Conservation (phyloP, 64 coral and sea anemone species). For the Montipora sp. region DNA sequence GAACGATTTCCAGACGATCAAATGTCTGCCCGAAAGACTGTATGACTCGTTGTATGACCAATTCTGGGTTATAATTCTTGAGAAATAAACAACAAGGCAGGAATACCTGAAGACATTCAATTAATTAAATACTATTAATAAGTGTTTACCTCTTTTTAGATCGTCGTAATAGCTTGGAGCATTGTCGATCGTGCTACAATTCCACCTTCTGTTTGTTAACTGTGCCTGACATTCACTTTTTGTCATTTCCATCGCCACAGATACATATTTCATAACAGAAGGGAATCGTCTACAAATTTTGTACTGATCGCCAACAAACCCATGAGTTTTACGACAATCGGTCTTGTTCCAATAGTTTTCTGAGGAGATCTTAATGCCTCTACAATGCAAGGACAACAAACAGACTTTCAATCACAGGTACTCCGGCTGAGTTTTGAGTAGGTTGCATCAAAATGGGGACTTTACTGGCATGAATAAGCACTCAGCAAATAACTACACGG, state of each 20-base stretch:
- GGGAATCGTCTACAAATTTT: conserved; percentile 67
- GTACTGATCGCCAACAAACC: conserved; percentile 70
- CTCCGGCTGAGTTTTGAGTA: not conserved
- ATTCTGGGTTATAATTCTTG: not conserved
- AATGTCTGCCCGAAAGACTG: not conserved
- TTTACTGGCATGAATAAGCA: not conserved
- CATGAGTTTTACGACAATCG: conserved; percentile 58
- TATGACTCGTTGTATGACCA: not conserved
- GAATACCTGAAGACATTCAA: conserved; percentile 11
- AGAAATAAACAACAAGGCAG: not conserved
- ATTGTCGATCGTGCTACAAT: conserved; percentile 62
- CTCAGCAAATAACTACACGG: not conserved
- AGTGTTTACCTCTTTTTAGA: conserved; percentile 64
- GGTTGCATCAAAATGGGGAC: not conserved
- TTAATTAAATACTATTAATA: not conserved
- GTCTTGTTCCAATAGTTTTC: conserved; percentile 63
- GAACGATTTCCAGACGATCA: conserved; percentile 24
- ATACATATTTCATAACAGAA: conserved; percentile 80
- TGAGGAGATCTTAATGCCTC: conserved; percentile 47
- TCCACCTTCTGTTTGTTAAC: conserved; percentile 72
- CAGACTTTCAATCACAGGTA: not conserved
- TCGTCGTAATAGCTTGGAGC: conserved; percentile 67
- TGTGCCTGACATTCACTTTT: conserved; percentile 61
- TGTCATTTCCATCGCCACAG: conserved; percentile 78
- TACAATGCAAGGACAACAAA: conserved; percentile 7